phyloP scores from a whole-genome alignment of 1,140 invertebrate species.

The Trichomalopsis sarcophagae region DNA sequence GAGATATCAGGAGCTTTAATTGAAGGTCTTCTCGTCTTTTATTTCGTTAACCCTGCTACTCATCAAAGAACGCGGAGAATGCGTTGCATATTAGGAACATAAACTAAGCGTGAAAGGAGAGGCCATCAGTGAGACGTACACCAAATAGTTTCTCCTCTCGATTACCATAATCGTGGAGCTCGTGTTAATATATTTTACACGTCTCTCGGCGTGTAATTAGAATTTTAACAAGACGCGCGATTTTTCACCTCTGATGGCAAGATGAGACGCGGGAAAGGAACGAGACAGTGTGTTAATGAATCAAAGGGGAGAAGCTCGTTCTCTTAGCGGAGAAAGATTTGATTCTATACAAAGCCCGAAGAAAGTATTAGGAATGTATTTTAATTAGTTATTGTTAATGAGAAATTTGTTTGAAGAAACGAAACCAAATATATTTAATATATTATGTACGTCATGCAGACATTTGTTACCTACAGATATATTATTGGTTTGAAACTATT shows the following conservation, averaged over 20 bases:
- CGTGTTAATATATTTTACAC: slow-evolving; percentile 10
- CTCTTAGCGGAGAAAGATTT: background rate
- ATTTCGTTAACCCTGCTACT: background rate
- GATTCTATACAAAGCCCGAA: slow-evolving; percentile 16
- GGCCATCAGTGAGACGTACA: background rate
- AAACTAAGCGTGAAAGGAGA: background rate
- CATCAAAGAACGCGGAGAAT: background rate
- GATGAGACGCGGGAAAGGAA: background rate
- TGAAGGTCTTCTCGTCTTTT: background rate
- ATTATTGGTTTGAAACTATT: too few relatives aligned
- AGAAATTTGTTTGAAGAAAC: background rate
- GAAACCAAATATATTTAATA: background rate
- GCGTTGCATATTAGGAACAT: slow-evolving; percentile 7
- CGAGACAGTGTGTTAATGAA: slow-evolving; percentile 30
- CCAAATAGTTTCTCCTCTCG: slow-evolving; percentile 24
- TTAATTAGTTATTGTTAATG: slow-evolving; percentile 19
- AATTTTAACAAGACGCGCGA: slow-evolving; percentile 38
- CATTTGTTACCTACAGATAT: too few relatives aligned
- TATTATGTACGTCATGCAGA: too few relatives aligned
- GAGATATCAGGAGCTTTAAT: background rate
- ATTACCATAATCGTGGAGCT: slow-evolving; percentile 23
- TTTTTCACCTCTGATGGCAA: slow-evolving; percentile 10
- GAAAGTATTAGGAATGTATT: slow-evolving; percentile 5
- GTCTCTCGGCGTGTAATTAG: slow-evolving; percentile 16
- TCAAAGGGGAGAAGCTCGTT: slow-evolving; percentile 25